These are phyloP conservation scores for Caretta caretta DNA, from an alignment of 2,113 vertebrate species.

Conservation along the genomic window DNA sequence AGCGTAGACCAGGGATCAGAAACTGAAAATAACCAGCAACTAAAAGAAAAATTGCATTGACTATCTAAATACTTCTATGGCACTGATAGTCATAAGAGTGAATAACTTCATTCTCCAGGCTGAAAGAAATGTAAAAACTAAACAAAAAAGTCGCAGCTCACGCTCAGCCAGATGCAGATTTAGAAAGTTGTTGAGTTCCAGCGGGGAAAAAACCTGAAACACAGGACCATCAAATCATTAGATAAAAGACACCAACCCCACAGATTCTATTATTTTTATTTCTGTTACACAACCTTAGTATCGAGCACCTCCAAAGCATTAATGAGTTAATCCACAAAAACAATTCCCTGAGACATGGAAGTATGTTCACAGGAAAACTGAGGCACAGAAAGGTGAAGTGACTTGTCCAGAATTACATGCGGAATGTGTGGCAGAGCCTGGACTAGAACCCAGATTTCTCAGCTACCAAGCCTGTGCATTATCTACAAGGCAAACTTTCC, in stretches of 20 bases:
- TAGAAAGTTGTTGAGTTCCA: not conserved
- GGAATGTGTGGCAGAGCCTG: not conserved
- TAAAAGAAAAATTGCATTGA: slow-evolving; percentile 3
- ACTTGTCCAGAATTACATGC: not conserved
- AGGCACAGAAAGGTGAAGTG: not conserved
- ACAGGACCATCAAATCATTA: not conserved
- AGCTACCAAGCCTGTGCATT: not conserved
- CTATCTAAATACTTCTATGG: not conserved
- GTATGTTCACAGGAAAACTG: not conserved
- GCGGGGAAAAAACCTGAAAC: not conserved
- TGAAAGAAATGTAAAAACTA: slow-evolving; percentile 14
- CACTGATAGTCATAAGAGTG: not conserved
- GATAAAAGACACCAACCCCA: accelerated
- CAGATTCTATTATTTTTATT: not conserved
- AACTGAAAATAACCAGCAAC: not conserved
- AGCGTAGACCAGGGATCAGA: accelerated
- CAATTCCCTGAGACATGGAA: not conserved
- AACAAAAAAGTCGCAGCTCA: not conserved
- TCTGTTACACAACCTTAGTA: not conserved
- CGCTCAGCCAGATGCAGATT: not conserved
- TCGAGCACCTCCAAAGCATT: not conserved
- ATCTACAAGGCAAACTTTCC: not conserved
- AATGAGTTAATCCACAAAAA: not conserved
- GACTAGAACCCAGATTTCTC: not conserved
- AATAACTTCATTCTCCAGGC: not conserved